Conservation (phyloP, 2,797 vertebrate species). For the Hylomyscus alleni region DNA sequence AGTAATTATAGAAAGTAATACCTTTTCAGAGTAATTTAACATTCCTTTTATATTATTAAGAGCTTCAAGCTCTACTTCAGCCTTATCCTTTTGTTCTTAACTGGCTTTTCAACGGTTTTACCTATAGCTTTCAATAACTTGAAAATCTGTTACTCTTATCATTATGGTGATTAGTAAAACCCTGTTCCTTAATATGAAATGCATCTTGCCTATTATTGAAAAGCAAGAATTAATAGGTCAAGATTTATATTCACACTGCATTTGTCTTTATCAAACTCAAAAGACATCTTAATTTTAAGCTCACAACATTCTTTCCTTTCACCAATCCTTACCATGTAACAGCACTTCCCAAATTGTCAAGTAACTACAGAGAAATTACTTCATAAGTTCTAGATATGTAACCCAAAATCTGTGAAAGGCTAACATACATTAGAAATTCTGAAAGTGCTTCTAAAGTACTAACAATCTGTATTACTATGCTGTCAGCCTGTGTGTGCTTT, state of each 20-base stretch:
- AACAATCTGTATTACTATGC: not conserved
- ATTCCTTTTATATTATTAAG: not conserved
- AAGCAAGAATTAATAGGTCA: not conserved
- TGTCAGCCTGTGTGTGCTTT: constrained; percentile 4
- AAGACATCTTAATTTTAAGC: not conserved
- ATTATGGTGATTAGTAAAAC: constrained; percentile 32
- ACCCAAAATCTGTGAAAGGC: not conserved
- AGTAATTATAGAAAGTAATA: constrained; percentile 14
- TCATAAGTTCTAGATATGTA: constrained; percentile 23
- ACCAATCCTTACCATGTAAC: not conserved
- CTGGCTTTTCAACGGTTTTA: not conserved
- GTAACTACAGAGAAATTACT: constrained; percentile 18
- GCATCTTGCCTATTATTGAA: not conserved
- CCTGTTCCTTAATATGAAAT: not conserved
- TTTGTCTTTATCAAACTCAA: not conserved
- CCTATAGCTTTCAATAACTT: not conserved
- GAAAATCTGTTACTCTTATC: not conserved
- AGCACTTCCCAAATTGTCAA: not conserved
- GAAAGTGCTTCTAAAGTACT: constrained; percentile 3
- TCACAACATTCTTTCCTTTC: not conserved
- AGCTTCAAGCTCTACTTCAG: not conserved
- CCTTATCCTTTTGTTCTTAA: not conserved
- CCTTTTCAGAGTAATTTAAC: constrained; percentile 12
- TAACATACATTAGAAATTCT: constrained; percentile 47
- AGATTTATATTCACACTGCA: not conserved